Evolutionary conservation across 2,113 vertebrate species (phyloP).

Genomic region (Hydrochoerus hydrochaeris): DNA sequence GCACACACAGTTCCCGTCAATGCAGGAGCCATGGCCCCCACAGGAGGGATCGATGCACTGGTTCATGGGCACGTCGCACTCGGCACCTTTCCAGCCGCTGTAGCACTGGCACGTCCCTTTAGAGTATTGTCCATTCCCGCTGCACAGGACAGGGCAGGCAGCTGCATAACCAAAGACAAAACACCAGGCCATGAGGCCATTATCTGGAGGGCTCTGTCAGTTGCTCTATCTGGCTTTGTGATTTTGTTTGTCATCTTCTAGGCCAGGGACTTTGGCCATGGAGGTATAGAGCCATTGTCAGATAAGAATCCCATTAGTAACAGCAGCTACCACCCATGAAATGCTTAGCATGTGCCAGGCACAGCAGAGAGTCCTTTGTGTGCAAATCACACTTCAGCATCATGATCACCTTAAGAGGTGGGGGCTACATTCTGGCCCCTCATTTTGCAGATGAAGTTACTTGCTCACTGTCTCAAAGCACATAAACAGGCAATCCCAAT

Average conservation of each 20-base stretch:
- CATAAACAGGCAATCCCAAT: neutral
- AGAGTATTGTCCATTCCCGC: slow-evolving; percentile 98
- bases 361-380: accelerated
- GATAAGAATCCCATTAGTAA: neutral
- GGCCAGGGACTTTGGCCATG: neutral
- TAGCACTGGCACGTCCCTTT: slow-evolving; percentile 98
- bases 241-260: neutral
- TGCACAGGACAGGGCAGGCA: slow-evolving; percentile 97
- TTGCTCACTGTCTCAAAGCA: neutral
- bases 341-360: neutral
- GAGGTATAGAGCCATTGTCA: neutral
- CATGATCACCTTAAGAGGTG: neutral
- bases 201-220: neutral
- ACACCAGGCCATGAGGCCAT: slow-evolving; percentile 64
- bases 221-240: neutral
- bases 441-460: neutral
- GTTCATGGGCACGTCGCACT: slow-evolving; percentile 95
- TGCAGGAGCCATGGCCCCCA: slow-evolving; percentile 96
- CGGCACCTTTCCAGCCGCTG: slow-evolving; percentile 98
- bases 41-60: slow-evolving; percentile 98
- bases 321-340: neutral
- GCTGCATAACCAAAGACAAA: slow-evolving; percentile 86
- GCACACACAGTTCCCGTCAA: slow-evolving; percentile 96
- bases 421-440: neutral
- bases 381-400: neutral